These are phyloP conservation scores for Pocillopora damicornis DNA, from an alignment of 64 coral and sea anemone species.

Conservation along the genomic window DNA sequence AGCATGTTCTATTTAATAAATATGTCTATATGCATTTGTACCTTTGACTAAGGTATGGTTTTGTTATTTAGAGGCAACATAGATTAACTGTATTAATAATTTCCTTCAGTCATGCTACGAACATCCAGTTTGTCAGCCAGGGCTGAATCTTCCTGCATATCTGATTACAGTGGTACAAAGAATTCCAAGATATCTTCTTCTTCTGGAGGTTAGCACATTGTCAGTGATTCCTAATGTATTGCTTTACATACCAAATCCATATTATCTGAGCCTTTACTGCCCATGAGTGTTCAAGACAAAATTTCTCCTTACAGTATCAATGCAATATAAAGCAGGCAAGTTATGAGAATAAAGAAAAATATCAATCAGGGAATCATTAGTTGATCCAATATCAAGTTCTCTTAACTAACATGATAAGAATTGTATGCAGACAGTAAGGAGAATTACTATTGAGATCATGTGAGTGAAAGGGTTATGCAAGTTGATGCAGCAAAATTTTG, in stretches of 20 bases:
- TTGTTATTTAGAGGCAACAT: background rate
- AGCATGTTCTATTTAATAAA: background rate
- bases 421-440: no score
- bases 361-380: no score
- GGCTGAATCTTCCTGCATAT: constrained; percentile 76
- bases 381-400: no score
- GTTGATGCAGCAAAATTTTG: background rate
- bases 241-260: no score
- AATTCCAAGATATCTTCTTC: constrained; percentile 89
- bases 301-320: no score
- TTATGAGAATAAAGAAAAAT: no score
- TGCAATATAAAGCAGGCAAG: no score
- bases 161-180: constrained; percentile 95
- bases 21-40: background rate
- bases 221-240: background rate
- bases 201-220: constrained; percentile 56
- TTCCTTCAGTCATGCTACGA: constrained; percentile 63
- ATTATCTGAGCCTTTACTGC: no score
- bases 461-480: no score
- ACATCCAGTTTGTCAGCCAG: constrained; percentile 81
- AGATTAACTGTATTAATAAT: background rate
- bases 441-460: no score
- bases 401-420: no score
- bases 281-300: no score
- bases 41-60: background rate